Evolutionary conservation across 2,113 vertebrate genomes (phyloP), one percentile per base, ranked within the genome.

Genomic region (Salvelinus fontinalis): DNA sequence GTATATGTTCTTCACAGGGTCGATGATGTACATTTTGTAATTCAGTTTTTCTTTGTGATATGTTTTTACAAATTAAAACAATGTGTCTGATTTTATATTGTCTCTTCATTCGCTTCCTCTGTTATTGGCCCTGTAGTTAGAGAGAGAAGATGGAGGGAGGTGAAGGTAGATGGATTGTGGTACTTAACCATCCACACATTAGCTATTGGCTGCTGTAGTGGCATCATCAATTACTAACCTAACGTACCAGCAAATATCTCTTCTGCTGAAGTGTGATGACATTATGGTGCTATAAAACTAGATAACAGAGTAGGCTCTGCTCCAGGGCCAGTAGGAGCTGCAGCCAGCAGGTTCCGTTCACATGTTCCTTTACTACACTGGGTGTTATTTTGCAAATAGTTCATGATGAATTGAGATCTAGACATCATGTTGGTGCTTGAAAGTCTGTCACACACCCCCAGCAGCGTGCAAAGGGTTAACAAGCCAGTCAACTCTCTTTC

Each of bases 1-100:
- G 34, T 29, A 67, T 0, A 57, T 20, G 8, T 70, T 81, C 83
- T 70, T 90, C 80, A 48, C 44, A 73, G 29, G 18, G 8, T 75
- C 62, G 65, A 24, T 74, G 20, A 76, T 81, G 76, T 77, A 78
- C 80, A 87, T 86, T 73, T 65, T 75, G 4, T 67, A 18, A 5
- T 27, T 39, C 29, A 2, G 18, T 27, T 57, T 77, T 54, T 75
- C 59, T 73, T n/a, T 73, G 29, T 48, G n/a, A 64, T 67, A n/a
- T 76, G 31, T 69, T 74, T 65, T 70, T 29, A 59, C 48, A 7
- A 78, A 57, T 73, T 67, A 78, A 68, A 78, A 27, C 62, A 54
- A 8, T 49, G 20, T n/a, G 74, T 87, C 80, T 88, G 20, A 71
- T 76, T 81, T 65, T 26, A 49, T 70, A 18, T 70, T 7, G 44